Conservation (phyloP, 1,140 invertebrate genomes). For the Drosophila pseudoananassae region DNA sequence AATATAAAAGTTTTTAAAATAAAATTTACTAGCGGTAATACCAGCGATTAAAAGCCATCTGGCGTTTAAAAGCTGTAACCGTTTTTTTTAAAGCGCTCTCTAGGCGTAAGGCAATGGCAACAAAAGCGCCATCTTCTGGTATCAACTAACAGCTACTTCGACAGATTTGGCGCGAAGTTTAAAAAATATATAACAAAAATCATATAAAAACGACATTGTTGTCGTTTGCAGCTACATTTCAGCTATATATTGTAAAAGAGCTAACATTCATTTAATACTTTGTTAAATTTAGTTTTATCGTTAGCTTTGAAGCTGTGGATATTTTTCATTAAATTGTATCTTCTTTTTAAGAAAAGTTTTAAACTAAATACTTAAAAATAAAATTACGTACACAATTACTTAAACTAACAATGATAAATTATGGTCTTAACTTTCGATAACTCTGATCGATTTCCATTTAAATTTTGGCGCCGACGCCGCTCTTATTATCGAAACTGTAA, state of each 20-base stretch:
- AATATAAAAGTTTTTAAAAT: too few species aligned
- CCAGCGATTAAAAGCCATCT: not conserved
- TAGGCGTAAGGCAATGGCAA: not conserved
- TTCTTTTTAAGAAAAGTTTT: too few species aligned
- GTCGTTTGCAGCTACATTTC: too few species aligned
- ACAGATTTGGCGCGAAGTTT: not conserved
- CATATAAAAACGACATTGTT: too few species aligned
- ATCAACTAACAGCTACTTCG: not conserved
- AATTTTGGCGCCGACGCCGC: not conserved
- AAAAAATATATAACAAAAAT: not conserved
- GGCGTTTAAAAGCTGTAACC: not conserved
- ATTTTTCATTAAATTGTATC: too few species aligned
- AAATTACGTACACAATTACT: not conserved
- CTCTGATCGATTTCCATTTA: not conserved
- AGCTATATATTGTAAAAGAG: too few species aligned
- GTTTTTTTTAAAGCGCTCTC: not conserved
- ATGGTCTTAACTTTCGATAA: too few species aligned
- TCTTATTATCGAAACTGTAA: not conserved
- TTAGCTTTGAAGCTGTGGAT: too few species aligned
- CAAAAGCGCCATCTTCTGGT: not conserved
- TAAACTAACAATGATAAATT: too few species aligned
- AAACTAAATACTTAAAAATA: too few species aligned
- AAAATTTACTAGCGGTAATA: not conserved
- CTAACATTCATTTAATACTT: too few species aligned
- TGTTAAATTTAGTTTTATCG: too few species aligned